Percentiles rank a stretch among this genome's conserved stretches.
Evolutionary conservation across 2,888 invertebrate genomes (phyloP).

Genomic region (Cataglyphis altisquamis): DNA sequence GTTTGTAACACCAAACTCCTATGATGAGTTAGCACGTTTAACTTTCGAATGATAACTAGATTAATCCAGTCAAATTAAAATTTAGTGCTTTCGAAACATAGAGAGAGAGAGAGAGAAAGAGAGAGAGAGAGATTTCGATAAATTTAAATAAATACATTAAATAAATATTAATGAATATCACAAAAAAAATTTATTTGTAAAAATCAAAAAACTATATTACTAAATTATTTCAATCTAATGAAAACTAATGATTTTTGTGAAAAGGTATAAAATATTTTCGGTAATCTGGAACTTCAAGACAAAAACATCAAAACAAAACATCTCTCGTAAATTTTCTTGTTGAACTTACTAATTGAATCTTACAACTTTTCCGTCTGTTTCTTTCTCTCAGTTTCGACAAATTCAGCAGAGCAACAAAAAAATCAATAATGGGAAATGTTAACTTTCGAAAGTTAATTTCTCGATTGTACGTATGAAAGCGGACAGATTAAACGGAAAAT

Average conservation of each 20-base stretch:
- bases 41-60: neutral
- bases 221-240: neutral
- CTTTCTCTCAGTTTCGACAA: neutral
- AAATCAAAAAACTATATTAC: neutral
- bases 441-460: conserved; percentile 1
- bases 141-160: neutral
- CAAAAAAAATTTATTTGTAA: neutral
- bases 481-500: neutral
- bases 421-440: neutral
- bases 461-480: neutral
- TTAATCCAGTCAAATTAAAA: neutral
- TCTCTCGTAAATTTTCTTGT: conserved; percentile 1
- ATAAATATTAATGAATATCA: neutral
- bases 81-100: neutral
- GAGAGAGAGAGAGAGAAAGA: neutral
- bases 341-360: neutral
- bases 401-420: neutral
- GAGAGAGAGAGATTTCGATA: neutral
- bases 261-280: neutral
- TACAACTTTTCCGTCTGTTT: neutral
- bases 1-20: neutral
- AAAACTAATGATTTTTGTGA: neutral
- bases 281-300: neutral
- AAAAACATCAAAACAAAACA: neutral
- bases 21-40: neutral